These are phyloP conservation scores for Lipophrys pholis DNA, from an alignment of 2,113 vertebrate species.

Conservation along the genomic window DNA sequence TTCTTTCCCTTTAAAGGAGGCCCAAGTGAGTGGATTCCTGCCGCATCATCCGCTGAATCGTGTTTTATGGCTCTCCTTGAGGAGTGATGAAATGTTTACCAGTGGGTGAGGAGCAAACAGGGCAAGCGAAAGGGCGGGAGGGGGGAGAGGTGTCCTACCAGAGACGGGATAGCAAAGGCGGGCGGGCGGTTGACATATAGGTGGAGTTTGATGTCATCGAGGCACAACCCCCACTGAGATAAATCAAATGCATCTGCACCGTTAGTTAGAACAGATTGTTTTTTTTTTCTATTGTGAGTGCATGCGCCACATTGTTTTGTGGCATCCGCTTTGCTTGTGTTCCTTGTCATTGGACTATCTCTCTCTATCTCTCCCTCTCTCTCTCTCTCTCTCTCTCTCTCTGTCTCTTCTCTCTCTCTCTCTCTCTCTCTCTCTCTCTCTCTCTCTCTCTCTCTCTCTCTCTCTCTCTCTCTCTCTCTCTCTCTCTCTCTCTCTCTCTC, in stretches of 20 bases:
- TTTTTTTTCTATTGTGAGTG: background rate
- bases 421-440: background rate
- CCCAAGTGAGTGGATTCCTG: conserved; percentile 24
- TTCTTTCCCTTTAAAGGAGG: conserved; percentile 30
- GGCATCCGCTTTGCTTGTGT: background rate
- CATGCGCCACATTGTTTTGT: background rate
- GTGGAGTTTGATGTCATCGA: conserved; percentile 64
- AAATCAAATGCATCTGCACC: conserved; percentile 62
- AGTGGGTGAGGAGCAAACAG: conserved; percentile 62
- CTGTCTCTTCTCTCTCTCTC: background rate
- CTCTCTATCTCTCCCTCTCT: background rate
- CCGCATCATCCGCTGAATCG: conserved; percentile 39
- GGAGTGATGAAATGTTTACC: conserved; percentile 79
- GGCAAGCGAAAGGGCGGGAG: conserved; percentile 10
- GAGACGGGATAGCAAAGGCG: conserved; percentile 24
- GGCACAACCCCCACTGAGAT: conserved; percentile 49
- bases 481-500: background rate
- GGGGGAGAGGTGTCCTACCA: conserved; percentile 37
- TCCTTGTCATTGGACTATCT: background rate
- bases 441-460: background rate
- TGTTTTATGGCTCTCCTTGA: conserved; percentile 76
- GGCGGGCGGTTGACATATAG: conserved; percentile 54
- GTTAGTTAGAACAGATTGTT: conserved; percentile 33
- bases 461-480: background rate
- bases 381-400: no score